These are phyloP conservation scores for Psilanteris sp. DNA, from an alignment of 1,140 invertebrate species.

Conservation along the genomic window DNA sequence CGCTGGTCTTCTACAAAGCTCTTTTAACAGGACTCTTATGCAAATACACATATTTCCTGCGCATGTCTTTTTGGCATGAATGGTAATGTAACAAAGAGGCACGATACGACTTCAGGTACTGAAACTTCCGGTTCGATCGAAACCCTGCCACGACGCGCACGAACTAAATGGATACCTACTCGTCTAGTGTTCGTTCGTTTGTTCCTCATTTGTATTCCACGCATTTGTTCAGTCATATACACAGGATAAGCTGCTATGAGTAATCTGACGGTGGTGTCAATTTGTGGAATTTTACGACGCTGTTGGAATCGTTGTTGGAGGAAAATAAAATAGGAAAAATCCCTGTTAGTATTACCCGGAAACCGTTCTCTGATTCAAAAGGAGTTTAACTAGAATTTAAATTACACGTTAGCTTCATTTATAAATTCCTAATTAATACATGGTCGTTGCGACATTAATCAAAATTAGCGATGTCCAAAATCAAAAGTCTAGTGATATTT, in stretches of 20 bases:
- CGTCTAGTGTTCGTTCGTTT: conserved; percentile 18
- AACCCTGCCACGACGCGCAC: conserved; percentile 49
- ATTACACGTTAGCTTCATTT: conserved; percentile 1
- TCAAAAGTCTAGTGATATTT: no score
- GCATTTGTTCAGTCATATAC: conserved; percentile 51
- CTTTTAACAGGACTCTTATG: conserved; percentile 58
- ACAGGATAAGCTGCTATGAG: conserved; percentile 38
- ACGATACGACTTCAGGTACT: conserved; percentile 22
- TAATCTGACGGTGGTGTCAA: conserved; percentile 44
- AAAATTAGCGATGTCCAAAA: no score
- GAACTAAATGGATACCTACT: conserved; percentile 42
- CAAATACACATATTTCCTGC: conserved; percentile 57
- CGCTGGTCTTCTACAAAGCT: conserved; percentile 18
- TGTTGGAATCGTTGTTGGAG: conserved; percentile 20
- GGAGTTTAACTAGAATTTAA: background rate
- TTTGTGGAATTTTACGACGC: conserved; percentile 50
- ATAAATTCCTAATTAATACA: no score
- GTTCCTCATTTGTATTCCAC: conserved; percentile 46
- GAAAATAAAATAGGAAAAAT: conserved; percentile 11
- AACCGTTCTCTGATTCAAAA: conserved; percentile 6
- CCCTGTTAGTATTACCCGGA: conserved; percentile 3
- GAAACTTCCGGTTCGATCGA: conserved; percentile 47
- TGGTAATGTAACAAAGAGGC: conserved; percentile 55
- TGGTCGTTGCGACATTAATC: background rate
- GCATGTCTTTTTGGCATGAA: conserved; percentile 55